These are phyloP conservation scores for Aleiodes alternator DNA, from an alignment of 2,888 invertebrate genomes.

Conservation along the genomic window DNA sequence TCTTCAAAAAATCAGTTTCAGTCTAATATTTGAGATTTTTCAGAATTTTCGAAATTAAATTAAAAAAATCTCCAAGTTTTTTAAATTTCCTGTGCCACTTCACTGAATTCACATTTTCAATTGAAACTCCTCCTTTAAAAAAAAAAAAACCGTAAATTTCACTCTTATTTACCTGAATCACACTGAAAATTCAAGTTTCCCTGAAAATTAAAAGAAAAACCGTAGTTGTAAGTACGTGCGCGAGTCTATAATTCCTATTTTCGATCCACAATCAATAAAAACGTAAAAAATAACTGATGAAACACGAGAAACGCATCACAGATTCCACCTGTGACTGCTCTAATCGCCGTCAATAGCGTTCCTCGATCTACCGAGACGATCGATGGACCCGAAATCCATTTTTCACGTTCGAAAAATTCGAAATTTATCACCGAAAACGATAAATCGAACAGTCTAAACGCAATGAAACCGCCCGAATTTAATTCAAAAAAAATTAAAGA, in stretches of 20 bases:
- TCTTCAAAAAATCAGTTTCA: no score
- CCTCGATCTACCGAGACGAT: conserved; percentile 43
- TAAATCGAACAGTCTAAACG: background rate
- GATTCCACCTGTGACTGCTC: conserved; percentile 4
- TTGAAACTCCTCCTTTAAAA: background rate
- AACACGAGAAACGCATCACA: conserved; percentile 28
- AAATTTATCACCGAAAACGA: background rate
- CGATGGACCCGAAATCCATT: conserved; percentile 38
- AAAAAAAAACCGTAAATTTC: conserved; percentile 6
- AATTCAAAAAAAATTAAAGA: background rate
- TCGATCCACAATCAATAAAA: background rate
- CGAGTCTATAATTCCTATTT: no score
- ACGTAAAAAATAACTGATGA: background rate
- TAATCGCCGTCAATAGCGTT: conserved; percentile 47
- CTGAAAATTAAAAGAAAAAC: background rate
- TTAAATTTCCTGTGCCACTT: no score
- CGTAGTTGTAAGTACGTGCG: background rate
- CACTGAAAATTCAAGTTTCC: background rate
- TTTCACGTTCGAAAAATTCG: background rate
- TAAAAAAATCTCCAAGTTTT: no score
- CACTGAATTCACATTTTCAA: no score
- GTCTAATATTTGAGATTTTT: no score
- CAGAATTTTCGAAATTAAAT: no score
- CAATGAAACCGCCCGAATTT: background rate
- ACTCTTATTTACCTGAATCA: conserved; percentile 10